Evolutionary conservation across 2,113 vertebrate genomes (phyloP).

Genomic region (Astur gentilis): DNA sequence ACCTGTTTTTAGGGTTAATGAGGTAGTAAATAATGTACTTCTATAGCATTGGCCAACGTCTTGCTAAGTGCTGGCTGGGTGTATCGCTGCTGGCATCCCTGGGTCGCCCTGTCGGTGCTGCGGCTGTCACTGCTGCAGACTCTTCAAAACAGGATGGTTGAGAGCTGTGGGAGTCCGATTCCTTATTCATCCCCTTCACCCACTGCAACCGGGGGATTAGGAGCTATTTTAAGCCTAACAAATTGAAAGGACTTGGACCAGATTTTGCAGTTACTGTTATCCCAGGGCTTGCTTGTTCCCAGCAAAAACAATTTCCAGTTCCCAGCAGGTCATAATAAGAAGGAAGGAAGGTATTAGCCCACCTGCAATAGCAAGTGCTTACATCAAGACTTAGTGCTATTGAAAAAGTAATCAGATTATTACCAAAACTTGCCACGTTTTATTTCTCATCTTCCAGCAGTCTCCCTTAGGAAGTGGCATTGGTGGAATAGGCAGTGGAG

Average conservation of each 20-base stretch:
- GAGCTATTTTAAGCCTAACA: background rate
- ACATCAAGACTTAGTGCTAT: background rate
- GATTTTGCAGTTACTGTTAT: background rate
- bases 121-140: background rate
- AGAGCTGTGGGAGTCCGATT: background rate
- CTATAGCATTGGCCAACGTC: too few species aligned
- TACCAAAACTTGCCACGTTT: background rate
- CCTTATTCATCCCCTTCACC: background rate
- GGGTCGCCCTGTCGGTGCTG: too few species aligned
- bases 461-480: background rate
- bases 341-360: background rate
- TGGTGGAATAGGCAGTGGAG: background rate
- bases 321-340: background rate
- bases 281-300: background rate
- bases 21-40: background rate
- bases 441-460: background rate
- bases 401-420: background rate
- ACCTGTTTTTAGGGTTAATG: background rate
- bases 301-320: background rate
- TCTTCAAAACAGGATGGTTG: background rate
- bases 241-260: background rate
- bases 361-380: fast-evolving
- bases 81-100: background rate
- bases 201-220: background rate
- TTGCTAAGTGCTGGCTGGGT: background rate